Conservation (phyloP, 2,888 invertebrate genomes). For the Dynastes tityus region DNA sequence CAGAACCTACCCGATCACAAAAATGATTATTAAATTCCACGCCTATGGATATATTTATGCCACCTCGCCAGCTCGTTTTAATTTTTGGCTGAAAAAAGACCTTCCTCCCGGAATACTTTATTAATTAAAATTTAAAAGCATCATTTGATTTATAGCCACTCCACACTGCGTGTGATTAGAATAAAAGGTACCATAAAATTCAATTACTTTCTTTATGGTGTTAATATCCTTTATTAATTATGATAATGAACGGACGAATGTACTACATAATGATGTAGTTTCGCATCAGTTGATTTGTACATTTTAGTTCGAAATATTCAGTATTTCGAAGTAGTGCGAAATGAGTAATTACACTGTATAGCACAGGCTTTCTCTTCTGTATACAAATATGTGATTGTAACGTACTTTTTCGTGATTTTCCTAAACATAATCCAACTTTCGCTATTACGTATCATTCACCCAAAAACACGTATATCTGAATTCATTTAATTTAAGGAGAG, state of each 20-base stretch:
- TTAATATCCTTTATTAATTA: constrained; percentile 13
- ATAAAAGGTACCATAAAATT: constrained; percentile 6
- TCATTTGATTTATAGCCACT: constrained; percentile 26
- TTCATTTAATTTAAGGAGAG: no score
- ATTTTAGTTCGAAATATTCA: no score
- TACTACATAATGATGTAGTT: no score
- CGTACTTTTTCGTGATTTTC: no score
- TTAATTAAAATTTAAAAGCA: constrained; percentile 44
- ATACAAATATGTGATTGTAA: no score
- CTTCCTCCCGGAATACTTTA: constrained; percentile 36
- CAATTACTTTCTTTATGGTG: neutral
- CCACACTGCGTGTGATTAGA: neutral
- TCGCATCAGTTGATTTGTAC: no score
- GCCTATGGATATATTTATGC: constrained; percentile 5
- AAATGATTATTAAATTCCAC: constrained; percentile 36
- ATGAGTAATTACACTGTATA: no score
- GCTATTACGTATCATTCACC: no score
- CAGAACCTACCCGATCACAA: neutral
- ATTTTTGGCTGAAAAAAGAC: constrained; percentile 9
- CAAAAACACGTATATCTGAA: no score
- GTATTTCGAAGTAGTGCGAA: no score
- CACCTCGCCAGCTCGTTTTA: neutral
- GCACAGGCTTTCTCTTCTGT: no score
- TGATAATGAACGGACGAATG: neutral
- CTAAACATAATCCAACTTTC: no score